phyloP scores from a whole-genome alignment of 1,140 invertebrate genomes.

The Lordiphosa clarofinis region DNA sequence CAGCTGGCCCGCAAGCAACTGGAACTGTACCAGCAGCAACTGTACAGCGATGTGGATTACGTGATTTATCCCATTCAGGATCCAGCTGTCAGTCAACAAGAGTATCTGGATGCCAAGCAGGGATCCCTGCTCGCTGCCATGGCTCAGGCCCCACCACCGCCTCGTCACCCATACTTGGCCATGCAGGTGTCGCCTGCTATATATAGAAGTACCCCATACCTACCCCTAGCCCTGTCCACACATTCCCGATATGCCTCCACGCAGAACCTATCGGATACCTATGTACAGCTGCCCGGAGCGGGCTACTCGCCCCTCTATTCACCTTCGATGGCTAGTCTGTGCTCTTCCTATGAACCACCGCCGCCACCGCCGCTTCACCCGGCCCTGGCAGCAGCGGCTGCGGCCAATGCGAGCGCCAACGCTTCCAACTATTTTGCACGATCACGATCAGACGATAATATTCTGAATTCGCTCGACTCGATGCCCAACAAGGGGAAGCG shows the following conservation, averaged over 20 bases:
- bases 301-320: constrained; percentile 82
- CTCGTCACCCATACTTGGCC: constrained; percentile 82
- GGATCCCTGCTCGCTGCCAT: constrained; percentile 84
- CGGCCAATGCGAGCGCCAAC: constrained; percentile 12
- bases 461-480: constrained; percentile 85
- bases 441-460: constrained; percentile 89
- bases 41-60: constrained; percentile 93
- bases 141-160: constrained; percentile 82
- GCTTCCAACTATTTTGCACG: constrained; percentile 82
- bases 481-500: constrained; percentile 85
- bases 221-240: constrained; percentile 84
- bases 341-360: constrained; percentile 81
- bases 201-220: constrained; percentile 89
- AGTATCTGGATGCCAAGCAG: constrained; percentile 92
- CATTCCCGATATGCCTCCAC: constrained; percentile 87
- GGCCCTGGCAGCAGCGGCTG: constrained; percentile 74
- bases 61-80: constrained; percentile 94
- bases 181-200: constrained; percentile 85
- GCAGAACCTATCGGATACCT: constrained; percentile 87
- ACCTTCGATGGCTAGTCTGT: constrained; percentile 81
- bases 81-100: constrained; percentile 91
- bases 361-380: constrained; percentile 80
- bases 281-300: constrained; percentile 83
- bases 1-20: constrained; percentile 88
- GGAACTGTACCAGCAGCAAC: constrained; percentile 91